phyloP scores from a whole-genome alignment of 2,113 vertebrate species.

The Gymnarchus niloticus region DNA sequence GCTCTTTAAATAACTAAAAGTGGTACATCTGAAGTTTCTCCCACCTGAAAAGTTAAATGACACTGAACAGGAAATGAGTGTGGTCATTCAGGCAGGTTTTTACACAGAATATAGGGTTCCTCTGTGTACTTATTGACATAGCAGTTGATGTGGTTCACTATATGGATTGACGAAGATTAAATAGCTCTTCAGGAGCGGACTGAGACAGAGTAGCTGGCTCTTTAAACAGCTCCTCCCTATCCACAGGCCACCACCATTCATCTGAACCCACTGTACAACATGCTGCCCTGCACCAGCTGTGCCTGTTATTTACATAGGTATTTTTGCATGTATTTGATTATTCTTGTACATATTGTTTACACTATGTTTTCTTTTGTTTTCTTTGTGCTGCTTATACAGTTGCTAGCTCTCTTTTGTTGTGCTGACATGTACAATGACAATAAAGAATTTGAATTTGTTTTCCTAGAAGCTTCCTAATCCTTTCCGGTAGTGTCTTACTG shows the following conservation, averaged over 20 bases:
- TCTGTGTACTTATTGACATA: neutral
- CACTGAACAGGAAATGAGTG: neutral
- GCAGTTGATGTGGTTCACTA: neutral
- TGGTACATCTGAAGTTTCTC: neutral
- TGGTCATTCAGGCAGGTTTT: neutral
- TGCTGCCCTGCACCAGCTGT: conserved; percentile 82
- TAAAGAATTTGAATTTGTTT: too few species aligned
- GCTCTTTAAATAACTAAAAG: neutral
- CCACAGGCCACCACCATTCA: conserved; percentile 70
- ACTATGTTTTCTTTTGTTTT: too few species aligned
- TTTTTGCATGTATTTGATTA: too few species aligned
- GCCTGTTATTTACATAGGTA: too few species aligned
- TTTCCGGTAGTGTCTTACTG: too few species aligned
- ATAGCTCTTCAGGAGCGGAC: too few species aligned
- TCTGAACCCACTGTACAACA: conserved; percentile 81
- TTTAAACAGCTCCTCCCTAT: neutral
- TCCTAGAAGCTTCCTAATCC: too few species aligned
- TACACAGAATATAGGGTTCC: neutral
- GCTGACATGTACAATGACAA: too few species aligned
- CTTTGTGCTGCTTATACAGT: too few species aligned
- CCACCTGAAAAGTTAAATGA: neutral
- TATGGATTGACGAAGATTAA: neutral
- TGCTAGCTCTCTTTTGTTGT: too few species aligned
- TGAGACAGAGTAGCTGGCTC: too few species aligned
- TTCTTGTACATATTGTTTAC: too few species aligned